Conservation (phyloP, 2,888 invertebrate genomes). For the Noctua pronuba region DNA sequence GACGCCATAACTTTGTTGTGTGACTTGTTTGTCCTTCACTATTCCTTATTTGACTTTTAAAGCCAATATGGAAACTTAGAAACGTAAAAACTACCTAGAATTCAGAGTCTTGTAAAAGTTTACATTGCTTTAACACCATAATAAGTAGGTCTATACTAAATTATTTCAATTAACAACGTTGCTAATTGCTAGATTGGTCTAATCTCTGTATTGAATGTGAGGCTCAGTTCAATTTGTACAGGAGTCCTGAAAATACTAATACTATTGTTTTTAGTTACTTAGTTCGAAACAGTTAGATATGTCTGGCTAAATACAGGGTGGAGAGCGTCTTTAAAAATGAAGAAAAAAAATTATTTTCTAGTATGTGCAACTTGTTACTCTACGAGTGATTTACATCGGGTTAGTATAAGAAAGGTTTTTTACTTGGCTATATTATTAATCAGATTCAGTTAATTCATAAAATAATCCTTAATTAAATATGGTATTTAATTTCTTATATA, state of each 20-base stretch:
- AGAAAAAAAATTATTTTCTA: neutral
- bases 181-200: neutral
- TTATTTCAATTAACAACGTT: constrained; percentile 1
- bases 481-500: neutral
- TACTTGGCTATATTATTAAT: neutral
- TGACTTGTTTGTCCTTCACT: constrained; percentile 39
- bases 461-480: neutral
- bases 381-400: neutral
- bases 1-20: constrained; percentile 38
- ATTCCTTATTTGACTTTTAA: constrained; percentile 6
- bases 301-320: neutral
- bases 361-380: neutral
- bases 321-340: neutral
- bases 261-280: neutral
- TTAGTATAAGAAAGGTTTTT: neutral
- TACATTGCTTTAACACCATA: neutral
- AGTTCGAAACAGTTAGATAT: neutral
- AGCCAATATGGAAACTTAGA: neutral
- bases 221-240: neutral
- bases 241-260: neutral
- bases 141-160: neutral
- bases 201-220: neutral
- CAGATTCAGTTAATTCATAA: neutral
- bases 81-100: neutral
- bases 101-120: no score